These are phyloP conservation scores for Psittacula echo DNA, from an alignment of 2,797 vertebrate genomes.

Conservation along the genomic window DNA sequence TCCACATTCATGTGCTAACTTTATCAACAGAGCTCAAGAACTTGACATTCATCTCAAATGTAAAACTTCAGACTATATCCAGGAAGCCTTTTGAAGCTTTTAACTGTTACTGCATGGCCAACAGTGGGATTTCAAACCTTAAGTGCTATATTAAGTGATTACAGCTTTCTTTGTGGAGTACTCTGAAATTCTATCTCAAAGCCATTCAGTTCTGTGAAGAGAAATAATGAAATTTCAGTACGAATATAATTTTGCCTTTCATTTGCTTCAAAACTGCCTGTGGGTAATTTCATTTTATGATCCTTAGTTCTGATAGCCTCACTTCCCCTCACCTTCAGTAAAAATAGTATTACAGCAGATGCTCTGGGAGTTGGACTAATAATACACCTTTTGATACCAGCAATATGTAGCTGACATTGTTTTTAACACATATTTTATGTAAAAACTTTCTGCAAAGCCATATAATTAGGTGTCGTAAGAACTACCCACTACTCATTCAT, in stretches of 20 bases:
- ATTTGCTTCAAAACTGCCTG: not conserved
- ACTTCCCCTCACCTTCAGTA: not conserved
- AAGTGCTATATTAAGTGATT: not conserved
- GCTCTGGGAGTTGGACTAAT: not conserved
- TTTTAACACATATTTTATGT: not conserved
- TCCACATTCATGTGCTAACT: not conserved
- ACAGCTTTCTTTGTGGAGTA: not conserved
- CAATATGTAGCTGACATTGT: not conserved
- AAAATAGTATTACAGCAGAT: not conserved
- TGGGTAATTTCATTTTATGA: not conserved
- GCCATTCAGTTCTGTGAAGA: not conserved
- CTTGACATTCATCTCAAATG: not conserved
- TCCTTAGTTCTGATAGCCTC: not conserved
- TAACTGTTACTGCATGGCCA: not conserved
- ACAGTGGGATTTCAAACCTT: not conserved
- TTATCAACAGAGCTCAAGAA: not conserved
- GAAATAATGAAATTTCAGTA: not conserved
- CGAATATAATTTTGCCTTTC: not conserved
- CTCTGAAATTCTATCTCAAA: not conserved
- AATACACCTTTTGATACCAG: not conserved
- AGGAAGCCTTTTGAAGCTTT: not conserved
- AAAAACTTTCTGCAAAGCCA: not conserved
- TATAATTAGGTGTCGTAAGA: not conserved
- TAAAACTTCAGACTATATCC: not conserved
- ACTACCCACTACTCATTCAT: not conserved